Evolutionary conservation across 1,140 invertebrate genomes (phyloP).

Genomic region (Meloidogyne chitwoodi): DNA sequence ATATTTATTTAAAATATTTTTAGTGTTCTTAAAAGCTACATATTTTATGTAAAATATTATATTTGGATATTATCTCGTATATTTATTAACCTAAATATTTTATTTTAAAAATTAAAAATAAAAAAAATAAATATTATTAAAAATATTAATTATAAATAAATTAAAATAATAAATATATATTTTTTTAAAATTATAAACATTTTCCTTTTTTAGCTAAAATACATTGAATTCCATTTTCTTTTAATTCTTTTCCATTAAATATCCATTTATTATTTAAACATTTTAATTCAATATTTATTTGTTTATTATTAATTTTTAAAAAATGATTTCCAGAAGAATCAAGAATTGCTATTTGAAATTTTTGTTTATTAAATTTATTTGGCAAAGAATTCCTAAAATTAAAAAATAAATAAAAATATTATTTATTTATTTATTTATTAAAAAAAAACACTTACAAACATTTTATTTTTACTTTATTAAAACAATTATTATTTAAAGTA

Average conservation of each 20-base stretch:
- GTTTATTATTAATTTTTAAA: neutral
- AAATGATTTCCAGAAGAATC: neutral
- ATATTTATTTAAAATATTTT: no score
- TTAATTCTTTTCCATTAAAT: neutral
- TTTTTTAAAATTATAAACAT: neutral
- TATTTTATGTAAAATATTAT: no score
- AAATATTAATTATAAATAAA: neutral
- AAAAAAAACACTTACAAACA: neutral
- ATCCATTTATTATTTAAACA: neutral
- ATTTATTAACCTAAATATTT: no score
- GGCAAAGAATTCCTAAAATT: neutral
- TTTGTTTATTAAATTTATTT: neutral
- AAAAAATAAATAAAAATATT: neutral
- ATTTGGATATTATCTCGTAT: no score
- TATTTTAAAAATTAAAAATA: no score
- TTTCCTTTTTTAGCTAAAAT: neutral
- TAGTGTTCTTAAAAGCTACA: no score
- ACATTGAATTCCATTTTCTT: neutral
- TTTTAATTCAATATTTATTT: neutral
- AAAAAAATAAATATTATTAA: neutral
- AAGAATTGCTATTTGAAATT: neutral
- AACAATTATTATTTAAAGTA: neutral
- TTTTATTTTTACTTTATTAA: neutral
- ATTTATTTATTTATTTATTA: neutral
- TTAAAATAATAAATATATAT: neutral